A percentile compares a stretch with the other conserved stretches of the same genome.
Evolutionary conservation across 2,888 invertebrate genomes (phyloP).

Genomic region (Eurytoma californica): DNA sequence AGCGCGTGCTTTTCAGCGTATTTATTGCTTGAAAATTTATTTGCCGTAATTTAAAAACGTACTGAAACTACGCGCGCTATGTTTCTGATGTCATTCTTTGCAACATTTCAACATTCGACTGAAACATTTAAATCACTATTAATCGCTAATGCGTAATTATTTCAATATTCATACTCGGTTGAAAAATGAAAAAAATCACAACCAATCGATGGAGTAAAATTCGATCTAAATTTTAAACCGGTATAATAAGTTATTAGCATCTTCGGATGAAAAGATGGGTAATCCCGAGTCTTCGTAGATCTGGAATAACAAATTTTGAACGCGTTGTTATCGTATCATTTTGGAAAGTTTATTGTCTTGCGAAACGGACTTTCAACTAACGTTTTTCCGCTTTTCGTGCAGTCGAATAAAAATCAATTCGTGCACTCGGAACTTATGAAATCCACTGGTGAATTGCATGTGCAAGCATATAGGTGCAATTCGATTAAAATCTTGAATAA

Average conservation of each 20-base stretch:
- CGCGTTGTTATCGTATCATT: no score
- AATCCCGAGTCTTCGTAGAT: not conserved
- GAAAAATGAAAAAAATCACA: not conserved
- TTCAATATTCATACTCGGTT: not conserved
- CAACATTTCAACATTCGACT: conserved; percentile 2
- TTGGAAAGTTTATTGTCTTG: no score
- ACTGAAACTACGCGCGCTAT: not conserved
- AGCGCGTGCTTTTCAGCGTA: not conserved
- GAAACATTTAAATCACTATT: not conserved
- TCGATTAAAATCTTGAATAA: not conserved
- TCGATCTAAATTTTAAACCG: not conserved
- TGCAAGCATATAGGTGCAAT: not conserved
- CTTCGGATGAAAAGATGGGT: not conserved
- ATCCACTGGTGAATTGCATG: not conserved
- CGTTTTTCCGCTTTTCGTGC: no score
- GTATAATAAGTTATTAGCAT: not conserved
- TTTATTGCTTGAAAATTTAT: not conserved
- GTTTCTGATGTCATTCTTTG: conserved; percentile 13
- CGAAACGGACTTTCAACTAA: no score
- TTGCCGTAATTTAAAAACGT: not conserved
- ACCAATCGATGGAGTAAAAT: no score
- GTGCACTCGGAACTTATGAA: not conserved
- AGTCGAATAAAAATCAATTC: no score
- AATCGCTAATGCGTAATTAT: not conserved
- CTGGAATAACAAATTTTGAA: not conserved